Conservation (phyloP, 2,113 vertebrate genomes). For the Oncorhynchus nerka region DNA sequence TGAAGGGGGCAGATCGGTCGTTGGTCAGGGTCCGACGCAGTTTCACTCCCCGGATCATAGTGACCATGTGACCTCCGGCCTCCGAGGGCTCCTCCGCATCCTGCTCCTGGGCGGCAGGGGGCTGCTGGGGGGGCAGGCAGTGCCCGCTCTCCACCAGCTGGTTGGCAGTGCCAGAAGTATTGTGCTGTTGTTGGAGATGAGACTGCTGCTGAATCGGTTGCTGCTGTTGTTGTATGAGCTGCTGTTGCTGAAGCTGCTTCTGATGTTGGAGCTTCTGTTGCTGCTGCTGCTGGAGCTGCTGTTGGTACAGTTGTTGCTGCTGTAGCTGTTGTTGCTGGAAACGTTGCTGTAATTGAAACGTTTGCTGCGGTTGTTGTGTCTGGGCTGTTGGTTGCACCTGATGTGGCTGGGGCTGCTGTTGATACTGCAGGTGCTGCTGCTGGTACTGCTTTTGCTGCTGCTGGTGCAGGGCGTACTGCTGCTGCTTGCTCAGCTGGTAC, state of each 20-base stretch:
- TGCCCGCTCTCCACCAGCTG: neutral
- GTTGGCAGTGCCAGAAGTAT: neutral
- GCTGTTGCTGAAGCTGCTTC: conserved; percentile 9
- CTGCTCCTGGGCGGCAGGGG: conserved; percentile 19
- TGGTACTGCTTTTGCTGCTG: conserved; percentile 44
- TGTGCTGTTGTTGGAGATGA: neutral
- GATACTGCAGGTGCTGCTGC: neutral
- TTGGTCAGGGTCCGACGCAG: conserved; percentile 73
- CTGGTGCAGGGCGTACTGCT: conserved; percentile 43
- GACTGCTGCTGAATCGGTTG: neutral
- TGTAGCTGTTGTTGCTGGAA: conserved; percentile 14
- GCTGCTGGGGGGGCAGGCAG: neutral
- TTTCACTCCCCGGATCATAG: conserved; percentile 67
- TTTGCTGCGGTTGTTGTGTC: neutral
- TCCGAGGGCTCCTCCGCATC: conserved; percentile 62
- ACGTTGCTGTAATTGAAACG: conserved; percentile 1
- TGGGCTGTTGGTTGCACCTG: conserved; percentile 1
- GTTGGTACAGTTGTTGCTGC: conserved; percentile 18
- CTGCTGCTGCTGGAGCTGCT: conserved; percentile 12
- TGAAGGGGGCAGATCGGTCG: conserved; percentile 77
- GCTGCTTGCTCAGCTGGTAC: conserved; percentile 46
- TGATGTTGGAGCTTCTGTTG: conserved; percentile 14
- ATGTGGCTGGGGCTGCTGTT: conserved; percentile 42
- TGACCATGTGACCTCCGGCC: conserved; percentile 60
- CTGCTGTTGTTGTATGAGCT: neutral